phyloP scores from a whole-genome alignment of 2,113 vertebrate species.

The Opisthocomus hoazin region DNA sequence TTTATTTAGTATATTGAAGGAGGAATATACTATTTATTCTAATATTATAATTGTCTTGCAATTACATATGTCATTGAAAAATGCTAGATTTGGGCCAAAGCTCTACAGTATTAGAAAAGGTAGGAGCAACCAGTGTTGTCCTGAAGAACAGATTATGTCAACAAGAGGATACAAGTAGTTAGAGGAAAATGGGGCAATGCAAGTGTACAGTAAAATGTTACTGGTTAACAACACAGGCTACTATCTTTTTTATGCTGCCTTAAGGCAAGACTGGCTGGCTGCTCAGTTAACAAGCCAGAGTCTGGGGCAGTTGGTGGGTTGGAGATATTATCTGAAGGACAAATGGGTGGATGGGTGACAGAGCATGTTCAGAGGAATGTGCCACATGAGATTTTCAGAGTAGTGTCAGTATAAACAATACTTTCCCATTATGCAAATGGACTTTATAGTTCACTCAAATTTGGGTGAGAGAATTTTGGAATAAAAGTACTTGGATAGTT shows the following conservation, averaged over 20 bases:
- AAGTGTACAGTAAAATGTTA: neutral
- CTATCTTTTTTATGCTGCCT: neutral
- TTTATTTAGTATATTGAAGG: neutral
- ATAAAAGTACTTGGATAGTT: neutral
- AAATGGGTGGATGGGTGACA: neutral
- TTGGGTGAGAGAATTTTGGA: neutral
- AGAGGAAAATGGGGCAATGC: neutral
- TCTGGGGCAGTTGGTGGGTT: rapidly evolving
- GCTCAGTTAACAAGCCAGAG: neutral
- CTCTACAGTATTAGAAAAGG: neutral
- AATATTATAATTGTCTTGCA: neutral
- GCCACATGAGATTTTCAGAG: neutral
- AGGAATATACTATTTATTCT: neutral
- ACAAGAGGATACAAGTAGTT: neutral
- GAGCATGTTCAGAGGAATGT: neutral
- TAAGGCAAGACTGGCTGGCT: neutral
- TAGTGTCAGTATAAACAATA: neutral
- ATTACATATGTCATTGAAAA: rapidly evolving
- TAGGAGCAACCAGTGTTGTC: neutral
- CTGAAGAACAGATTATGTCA: neutral
- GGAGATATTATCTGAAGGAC: neutral
- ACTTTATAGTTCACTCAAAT: neutral
- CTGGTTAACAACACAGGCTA: neutral
- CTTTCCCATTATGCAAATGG: neutral
- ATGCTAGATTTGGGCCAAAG: neutral